Base-by-base conservation (phyloP, 2,888 invertebrate genomes). In the Pachymerium ferrugineum region DNA sequence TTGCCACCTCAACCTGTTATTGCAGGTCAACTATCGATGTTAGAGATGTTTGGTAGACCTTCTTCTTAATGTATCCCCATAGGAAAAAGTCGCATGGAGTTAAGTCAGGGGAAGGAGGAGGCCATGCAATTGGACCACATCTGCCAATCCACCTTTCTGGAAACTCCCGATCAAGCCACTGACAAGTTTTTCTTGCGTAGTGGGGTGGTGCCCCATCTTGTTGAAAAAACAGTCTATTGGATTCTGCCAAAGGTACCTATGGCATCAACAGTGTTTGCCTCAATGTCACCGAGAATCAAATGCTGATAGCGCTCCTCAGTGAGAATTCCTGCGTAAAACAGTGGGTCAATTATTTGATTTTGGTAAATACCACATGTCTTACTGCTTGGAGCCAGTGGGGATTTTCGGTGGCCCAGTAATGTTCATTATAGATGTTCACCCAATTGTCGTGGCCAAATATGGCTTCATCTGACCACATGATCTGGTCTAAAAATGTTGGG, bases 151-250 rank as follows among this genome's bases (percentile, higher is more conserved):
- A 75, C 4, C 73, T n/a, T 19, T 47, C 73, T 30, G 68, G 38
- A 70, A 74, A 76, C 4, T 2, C 25, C 1, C 30, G 31, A 29
- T 76, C 47, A 1, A 76, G 47, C n/a, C n/a, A 72, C 16, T 72
- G 16, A 10, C 75, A 19, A 0, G 67, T 47, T 22, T 16, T 38
- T 8, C 5, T 12, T 29, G 68, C 47, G n/a, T 28, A 76, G 42
- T 76, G 76, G 0, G 74, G 67, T 12, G 74, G 70, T 30, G 74
- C 74, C 0, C 75, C 76, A 25, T 74, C 73, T 25, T 76, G 72
- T 28, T 74, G 73, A 22, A 70, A 74, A 72, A 42, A 72, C 42
- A 74, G 47, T 70, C n/a, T 28, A 14, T 28, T 67, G 67, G 22
- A 47, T 47, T 47, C 10, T 47, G 19, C 47, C 47, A 47, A 19